Evolutionary conservation across 92 coral and sea anemone genomes (phyloP), one percentile per base, ranked within the genome.

Genomic region (Palythoa grandis): DNA sequence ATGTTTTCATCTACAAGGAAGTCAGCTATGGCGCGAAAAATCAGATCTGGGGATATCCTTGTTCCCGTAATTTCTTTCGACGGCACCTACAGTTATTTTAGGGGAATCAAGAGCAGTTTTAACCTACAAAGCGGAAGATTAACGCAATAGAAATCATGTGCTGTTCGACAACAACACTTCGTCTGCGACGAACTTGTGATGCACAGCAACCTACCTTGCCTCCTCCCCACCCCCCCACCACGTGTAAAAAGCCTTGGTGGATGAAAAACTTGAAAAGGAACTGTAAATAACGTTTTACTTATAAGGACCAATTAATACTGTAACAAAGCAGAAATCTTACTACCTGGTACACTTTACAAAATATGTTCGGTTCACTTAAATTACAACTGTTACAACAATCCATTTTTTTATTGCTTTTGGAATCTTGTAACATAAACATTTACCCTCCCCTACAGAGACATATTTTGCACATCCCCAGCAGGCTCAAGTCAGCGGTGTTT

Each of bases 131-230:
- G 13, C 9, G 11, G 0, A 52, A 39, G 11, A 86, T 85, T 15
- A 88, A 40, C 22, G 25, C 52, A 9, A 20, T n/a, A 4, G 3
- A 61, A n/a, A 7, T 61, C 25, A 67, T 85, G 50, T 82, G 68
- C 71, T 24, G 3, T 56, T 56, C n/a, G 19, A 56, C 68, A n/a
- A 70, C 22, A 96, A 85, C 63, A 91, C 35, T 29, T 29, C 35
- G 91, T 20, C 83, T 85, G 10, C 91, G 93, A 17, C n/a, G n/a
- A 94, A 95, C 90, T 87, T 89, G 61, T 96, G 85, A 53, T 87
- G 91, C 17, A 70, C 72, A 72, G 87, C 63, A 54, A 92, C 56
- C 61, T 92, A 93, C 96, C 98, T 3, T 60, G 7, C 29, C 68
- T 22, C 69, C 11, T 11, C 24, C 10, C 69, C 11, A 20, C 65